A percentile compares a stretch with the other conserved stretches of the same genome.
Evolutionary conservation across 1,140 invertebrate genomes (phyloP).

Genomic region (Drosophila kikkawai): DNA sequence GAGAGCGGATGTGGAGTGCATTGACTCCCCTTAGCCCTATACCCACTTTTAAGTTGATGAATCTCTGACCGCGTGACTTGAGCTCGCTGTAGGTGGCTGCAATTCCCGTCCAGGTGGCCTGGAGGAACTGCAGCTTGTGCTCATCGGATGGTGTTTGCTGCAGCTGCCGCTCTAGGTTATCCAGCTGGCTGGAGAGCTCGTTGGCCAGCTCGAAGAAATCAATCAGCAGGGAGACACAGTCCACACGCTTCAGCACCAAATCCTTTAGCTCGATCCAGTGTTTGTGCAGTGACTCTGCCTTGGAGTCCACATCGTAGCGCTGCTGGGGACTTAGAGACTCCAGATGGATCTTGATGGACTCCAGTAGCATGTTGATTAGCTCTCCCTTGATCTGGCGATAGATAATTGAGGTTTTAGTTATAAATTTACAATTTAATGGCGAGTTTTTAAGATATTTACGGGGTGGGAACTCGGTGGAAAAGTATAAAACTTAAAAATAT

Average conservation of each 20-base stretch:
- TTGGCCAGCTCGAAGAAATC: constrained; percentile 91
- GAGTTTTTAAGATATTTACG: neutral
- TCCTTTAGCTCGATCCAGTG: constrained; percentile 89
- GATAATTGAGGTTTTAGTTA: neutral
- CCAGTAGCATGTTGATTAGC: constrained; percentile 88
- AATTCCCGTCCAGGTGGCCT: constrained; percentile 88
- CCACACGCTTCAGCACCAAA: constrained; percentile 88
- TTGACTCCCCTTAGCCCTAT: constrained; percentile 21
- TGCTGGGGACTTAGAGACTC: constrained; percentile 89
- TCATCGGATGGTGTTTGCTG: constrained; percentile 85
- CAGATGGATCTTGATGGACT: constrained; percentile 88
- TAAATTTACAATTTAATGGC: neutral
- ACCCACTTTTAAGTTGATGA: constrained; percentile 87
- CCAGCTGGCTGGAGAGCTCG: constrained; percentile 89
- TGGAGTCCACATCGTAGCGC: constrained; percentile 88
- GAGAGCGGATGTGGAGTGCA: neutral
- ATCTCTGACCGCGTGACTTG: constrained; percentile 88
- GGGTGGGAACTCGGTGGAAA: neutral
- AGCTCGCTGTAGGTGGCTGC: constrained; percentile 88
- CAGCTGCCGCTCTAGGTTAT: constrained; percentile 88
- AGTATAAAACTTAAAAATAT: constrained; percentile 1
- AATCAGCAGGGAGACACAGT: constrained; percentile 88
- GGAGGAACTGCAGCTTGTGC: constrained; percentile 86
- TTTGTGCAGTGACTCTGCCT: constrained; percentile 87
- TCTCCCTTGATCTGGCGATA: constrained; percentile 88